Evolutionary conservation across 2,113 vertebrate species (phyloP), one percentile per base, ranked within the genome.

Genomic region (Lophochroa leadbeateri): DNA sequence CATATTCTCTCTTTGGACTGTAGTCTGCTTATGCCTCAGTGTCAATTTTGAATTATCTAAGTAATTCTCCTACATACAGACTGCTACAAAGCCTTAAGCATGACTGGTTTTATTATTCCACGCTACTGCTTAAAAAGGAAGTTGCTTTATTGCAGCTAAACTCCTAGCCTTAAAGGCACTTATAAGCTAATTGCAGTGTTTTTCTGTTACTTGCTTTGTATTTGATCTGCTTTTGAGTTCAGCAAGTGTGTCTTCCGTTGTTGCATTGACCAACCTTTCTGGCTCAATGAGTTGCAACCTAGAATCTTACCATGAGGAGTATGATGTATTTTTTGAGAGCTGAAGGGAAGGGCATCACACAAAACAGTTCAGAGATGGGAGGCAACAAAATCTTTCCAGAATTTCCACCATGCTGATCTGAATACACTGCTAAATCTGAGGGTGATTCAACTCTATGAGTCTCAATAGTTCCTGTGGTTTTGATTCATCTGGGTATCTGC

Each of bases 21-120:
- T 24, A 60, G 47, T 61, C 41, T 96, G 47, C 57, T 92, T 91
- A 69, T 4, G 6, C n/a, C 33, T 92, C 13, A 20, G 47, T 79
- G 77, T 76, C 93, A 89, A 2, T 89, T 96, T 61, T 89, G 89
- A 95, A 60, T 89, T 89, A 91, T 68, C 74, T 65, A 57, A 11
- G 67, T 79, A 79, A 94, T 91, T 92, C 60, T 75, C 35, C 47
- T 78, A 24, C 1, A 10, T 84, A 35, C 31, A 88, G 76, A 68
- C 46, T 69, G 31, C 53, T 70, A 58, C 33, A 92, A 11, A 77
- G 69, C 69, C 72, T 70, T 71, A 78, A 96, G 55, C 43, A 47
- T 18, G 28, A 10, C 50, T 50, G 69, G 2, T 88, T 95, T 82
- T 67, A 86, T 75, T 92, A 71, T 90, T 89, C 47, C 5, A 50